phyloP scores from a whole-genome alignment of 30 jellyfish, hydroid and myxozoan species.

The Clytia hemisphaerica region DNA sequence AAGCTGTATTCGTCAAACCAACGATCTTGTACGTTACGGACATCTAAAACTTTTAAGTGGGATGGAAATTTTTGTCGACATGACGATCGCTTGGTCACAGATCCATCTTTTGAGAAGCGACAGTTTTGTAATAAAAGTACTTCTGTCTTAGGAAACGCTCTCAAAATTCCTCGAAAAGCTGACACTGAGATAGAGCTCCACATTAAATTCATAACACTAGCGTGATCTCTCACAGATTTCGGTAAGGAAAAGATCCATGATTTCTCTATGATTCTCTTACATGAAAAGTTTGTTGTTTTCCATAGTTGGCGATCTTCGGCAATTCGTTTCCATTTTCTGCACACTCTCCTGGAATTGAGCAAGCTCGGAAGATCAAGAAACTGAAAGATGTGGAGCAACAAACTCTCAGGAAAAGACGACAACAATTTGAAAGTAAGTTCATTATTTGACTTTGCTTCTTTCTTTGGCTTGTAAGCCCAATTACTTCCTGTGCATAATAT shows the following conservation, averaged over 20 bases:
- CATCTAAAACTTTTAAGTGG: slow-evolving; percentile 13
- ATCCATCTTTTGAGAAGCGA: not conserved
- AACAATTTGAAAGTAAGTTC: not conserved
- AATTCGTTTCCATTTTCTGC: slow-evolving; percentile 7
- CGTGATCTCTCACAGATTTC: not conserved
- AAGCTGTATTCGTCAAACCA: not conserved
- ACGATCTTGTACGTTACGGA: slow-evolving; percentile 16
- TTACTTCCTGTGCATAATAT: slow-evolving; percentile 2
- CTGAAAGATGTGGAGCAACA: not conserved
- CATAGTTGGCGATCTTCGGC: slow-evolving; percentile 28
- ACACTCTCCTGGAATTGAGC: not conserved
- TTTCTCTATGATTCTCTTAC: slow-evolving; percentile 10
- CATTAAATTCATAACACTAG: slow-evolving; percentile 16
- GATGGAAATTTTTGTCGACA: not conserved
- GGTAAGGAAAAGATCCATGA: not conserved
- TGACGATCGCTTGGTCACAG: not conserved
- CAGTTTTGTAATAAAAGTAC: slow-evolving; percentile 4
- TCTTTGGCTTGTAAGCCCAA: not conserved
- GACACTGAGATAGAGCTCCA: slow-evolving; percentile 11
- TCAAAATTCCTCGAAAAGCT: not conserved
- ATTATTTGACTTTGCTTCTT: not conserved
- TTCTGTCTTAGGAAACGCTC: not conserved
- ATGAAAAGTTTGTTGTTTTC: slow-evolving; percentile 11
- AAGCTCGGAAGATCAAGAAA: not conserved
- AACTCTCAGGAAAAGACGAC: not conserved